Base-by-base conservation (phyloP, 2,797 vertebrate genomes). In the Lithobates pipiens region DNA sequence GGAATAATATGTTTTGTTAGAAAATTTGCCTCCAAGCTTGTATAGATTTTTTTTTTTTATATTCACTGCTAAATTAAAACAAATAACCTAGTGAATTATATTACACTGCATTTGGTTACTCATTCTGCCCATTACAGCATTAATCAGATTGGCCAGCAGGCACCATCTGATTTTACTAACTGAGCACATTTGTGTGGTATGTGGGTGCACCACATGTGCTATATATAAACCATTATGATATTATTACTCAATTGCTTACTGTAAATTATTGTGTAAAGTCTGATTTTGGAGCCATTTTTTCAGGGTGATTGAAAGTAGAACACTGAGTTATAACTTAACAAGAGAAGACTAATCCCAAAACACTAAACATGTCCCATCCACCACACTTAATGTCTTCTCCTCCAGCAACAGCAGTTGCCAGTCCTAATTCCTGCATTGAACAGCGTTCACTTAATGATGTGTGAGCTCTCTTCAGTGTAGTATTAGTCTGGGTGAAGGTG, bases 141-240 rank as follows among this genome's bases (percentile, higher is more conserved):
- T 82, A 82, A 86, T 86, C 80, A 73, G 85, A 86, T 83, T 71
- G 80, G 69, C 80, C 80, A 68, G 34, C 13, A 27, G 80, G 72
- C 68, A 78, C 69, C 76, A 67, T 77, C 68, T 83, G 68, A 72
- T 21, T 80, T 57, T n/a, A 73, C 11, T 73, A 78, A 85, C 63
- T 73, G 18, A 50, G 82, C 34, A 57, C 67, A 77, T 76, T 71
- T 46, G 27, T 78, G 54, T 73, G 36, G 27, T 34, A 36, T 34
- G 34, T 67, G 69, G 46, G 29, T 78, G 70, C 25, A 29, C 50
- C 50, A 63, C 68, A 36, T 61, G 68, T 70, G 25, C 77, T 70
- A 16, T 25, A 61, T 25, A 10, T 27, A 29, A 72, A 36, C 13
- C 34, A 42, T 42, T 72, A 42, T 73, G 13, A 29, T 32, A 18